phyloP scores from a whole-genome alignment of 35 echinoderm and acorn worm species.

The Heliocidaris tuberculata region DNA sequence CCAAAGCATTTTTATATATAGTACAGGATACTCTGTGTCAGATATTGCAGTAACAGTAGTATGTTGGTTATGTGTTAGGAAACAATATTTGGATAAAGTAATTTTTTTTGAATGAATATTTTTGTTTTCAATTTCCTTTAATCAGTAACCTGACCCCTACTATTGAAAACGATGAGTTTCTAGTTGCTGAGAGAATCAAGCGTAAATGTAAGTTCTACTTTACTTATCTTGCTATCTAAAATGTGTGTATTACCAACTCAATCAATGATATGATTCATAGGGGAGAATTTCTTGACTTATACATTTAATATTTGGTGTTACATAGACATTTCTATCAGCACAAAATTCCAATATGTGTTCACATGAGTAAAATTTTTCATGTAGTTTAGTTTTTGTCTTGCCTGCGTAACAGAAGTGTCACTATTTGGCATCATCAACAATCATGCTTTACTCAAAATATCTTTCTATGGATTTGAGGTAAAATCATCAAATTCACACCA shows the following conservation, averaged over 20 bases:
- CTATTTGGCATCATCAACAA: neutral
- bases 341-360: neutral
- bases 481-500: neutral
- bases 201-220: constrained; percentile 81
- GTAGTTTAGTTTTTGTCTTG: neutral
- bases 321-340: neutral
- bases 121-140: neutral
- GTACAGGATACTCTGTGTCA: neutral
- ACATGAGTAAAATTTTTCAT: neutral
- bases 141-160: constrained; percentile 84
- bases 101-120: neutral
- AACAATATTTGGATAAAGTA: neutral
- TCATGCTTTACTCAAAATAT: too few species aligned
- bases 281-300: neutral
- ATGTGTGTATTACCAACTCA: neutral
- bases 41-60: neutral
- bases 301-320: neutral
- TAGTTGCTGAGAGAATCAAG: constrained; percentile 86
- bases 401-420: neutral
- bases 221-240: neutral
- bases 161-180: constrained; percentile 91
- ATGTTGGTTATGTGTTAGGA: neutral
- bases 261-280: too few species aligned
- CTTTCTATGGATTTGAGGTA: neutral
- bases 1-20: neutral